phyloP scores from a whole-genome alignment of 2,888 invertebrate genomes.

The Cistogaster globosa region DNA sequence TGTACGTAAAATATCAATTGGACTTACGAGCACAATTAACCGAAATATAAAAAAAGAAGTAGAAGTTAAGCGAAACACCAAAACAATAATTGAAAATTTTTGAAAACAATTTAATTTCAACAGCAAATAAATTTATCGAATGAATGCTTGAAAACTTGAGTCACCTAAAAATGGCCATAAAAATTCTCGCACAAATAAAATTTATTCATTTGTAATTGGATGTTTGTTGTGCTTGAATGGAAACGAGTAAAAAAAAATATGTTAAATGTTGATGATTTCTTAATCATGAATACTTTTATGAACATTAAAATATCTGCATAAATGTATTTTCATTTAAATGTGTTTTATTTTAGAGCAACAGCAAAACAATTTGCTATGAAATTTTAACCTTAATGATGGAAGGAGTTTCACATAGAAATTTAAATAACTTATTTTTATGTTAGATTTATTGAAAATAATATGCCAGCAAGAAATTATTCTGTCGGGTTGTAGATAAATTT shows the following conservation, averaged over 20 bases:
- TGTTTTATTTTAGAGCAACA: not conserved
- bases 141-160: slow-evolving; percentile 56
- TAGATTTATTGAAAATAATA: not conserved
- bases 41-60: slow-evolving; percentile 31
- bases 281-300: slow-evolving; percentile 24
- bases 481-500: no score
- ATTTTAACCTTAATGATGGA: no score
- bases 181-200: slow-evolving; percentile 78
- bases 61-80: slow-evolving; percentile 21
- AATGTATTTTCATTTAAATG: slow-evolving; percentile 51
- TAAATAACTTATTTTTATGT: no score
- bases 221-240: not conserved
- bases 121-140: slow-evolving; percentile 49
- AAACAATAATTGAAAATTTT: slow-evolving; percentile 17
- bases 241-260: not conserved
- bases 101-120: slow-evolving; percentile 71
- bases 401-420: no score
- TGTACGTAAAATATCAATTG: slow-evolving; percentile 27
- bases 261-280: slow-evolving; percentile 30
- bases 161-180: slow-evolving; percentile 76
- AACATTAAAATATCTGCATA: slow-evolving; percentile 70
- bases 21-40: slow-evolving; percentile 58
- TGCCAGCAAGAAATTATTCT: no score
- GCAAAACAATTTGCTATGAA: not conserved
- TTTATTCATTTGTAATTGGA: slow-evolving; percentile 44